Evolutionary conservation across 2,113 vertebrate genomes (phyloP).

Genomic region (Dromaius novaehollandiae): DNA sequence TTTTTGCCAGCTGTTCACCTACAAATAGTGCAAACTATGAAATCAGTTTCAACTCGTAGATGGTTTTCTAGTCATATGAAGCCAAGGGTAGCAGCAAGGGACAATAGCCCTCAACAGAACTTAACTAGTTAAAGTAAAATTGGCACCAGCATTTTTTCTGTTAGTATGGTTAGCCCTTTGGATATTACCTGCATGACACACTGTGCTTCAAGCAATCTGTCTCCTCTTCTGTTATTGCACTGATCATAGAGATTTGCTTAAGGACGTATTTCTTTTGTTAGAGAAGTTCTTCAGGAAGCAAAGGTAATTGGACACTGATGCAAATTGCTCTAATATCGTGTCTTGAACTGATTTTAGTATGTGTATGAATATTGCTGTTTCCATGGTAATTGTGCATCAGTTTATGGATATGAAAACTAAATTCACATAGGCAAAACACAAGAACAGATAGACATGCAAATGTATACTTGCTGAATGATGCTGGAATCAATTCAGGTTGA

Average conservation of each 20-base stretch:
- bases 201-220: not conserved
- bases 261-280: not conserved
- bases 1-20: not conserved
- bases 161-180: not conserved
- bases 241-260: not conserved
- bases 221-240: not conserved
- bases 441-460: not conserved
- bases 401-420: not conserved
- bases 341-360: not conserved
- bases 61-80: constrained; percentile 17
- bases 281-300: not conserved
- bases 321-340: not conserved
- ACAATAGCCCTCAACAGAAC: constrained; percentile 45
- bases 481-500: not conserved
- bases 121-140: constrained; percentile 3
- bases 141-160: constrained; percentile 9
- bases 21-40: not conserved
- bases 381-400: constrained; percentile 19
- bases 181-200: not conserved
- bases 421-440: not conserved
- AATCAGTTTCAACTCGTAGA: not conserved
- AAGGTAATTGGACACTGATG: not conserved
- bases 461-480: not conserved
- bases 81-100: not conserved
- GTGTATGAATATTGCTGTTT: not conserved